A percentile compares a stretch with the other conserved stretches of the same genome.
These are phyloP conservation scores for Pollimyrus isidori DNA, from an alignment of 2,113 vertebrate species.

Conservation along the genomic window DNA sequence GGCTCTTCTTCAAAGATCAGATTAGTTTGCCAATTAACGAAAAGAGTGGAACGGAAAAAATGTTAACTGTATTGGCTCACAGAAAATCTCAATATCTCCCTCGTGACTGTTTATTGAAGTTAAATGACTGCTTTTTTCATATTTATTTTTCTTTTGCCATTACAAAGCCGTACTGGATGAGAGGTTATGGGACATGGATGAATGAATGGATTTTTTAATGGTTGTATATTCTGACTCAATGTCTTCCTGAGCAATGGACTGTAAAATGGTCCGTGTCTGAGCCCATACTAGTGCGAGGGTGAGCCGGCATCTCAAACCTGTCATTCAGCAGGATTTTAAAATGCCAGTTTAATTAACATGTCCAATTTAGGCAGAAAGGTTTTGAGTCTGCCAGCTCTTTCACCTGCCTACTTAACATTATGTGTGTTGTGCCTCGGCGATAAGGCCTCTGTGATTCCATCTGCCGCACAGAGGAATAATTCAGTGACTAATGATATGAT, in stretches of 20 bases:
- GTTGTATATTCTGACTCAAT: background rate
- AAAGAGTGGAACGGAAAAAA: background rate
- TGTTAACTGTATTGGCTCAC: background rate
- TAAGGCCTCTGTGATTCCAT: constrained; percentile 12
- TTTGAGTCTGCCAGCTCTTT: background rate
- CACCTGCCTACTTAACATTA: background rate
- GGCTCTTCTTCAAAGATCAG: background rate
- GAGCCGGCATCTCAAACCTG: background rate
- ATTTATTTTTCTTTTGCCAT: background rate
- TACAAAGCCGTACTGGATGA: background rate
- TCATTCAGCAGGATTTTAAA: background rate
- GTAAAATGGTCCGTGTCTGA: background rate
- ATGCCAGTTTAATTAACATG: constrained; percentile 9
- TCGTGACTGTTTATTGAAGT: background rate
- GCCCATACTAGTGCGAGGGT: background rate
- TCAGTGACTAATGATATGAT: constrained; percentile 27
- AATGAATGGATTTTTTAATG: background rate
- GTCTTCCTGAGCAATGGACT: background rate
- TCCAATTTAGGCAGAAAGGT: background rate
- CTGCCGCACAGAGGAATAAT: constrained; percentile 23
- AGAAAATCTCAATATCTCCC: background rate
- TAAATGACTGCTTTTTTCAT: background rate
- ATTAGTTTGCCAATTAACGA: background rate
- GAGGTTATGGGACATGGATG: background rate
- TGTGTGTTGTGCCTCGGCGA: background rate